These are phyloP conservation scores for Chionoecetes opilio DNA, from an alignment of 1,140 invertebrate species.

Conservation along the genomic window DNA sequence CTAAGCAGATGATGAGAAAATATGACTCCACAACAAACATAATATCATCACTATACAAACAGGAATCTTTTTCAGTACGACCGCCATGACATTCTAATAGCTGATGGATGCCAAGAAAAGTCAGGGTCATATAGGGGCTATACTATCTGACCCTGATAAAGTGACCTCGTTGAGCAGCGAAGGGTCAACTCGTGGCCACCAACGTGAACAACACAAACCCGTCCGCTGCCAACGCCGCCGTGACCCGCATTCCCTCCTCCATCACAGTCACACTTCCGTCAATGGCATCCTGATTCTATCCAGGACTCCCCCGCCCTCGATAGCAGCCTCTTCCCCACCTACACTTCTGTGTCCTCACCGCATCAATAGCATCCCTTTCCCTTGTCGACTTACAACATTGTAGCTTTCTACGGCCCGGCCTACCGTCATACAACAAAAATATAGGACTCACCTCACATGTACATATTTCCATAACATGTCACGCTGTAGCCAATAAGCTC, in stretches of 20 bases:
- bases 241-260: not conserved
- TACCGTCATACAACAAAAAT: not conserved
- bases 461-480: too few relatives aligned
- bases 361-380: not conserved
- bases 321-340: not conserved
- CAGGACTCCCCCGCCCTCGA: not conserved
- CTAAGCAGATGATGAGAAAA: too few relatives aligned
- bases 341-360: not conserved
- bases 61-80: too few relatives aligned
- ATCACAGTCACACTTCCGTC: not conserved
- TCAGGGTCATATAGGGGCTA: too few relatives aligned
- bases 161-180: too few relatives aligned
- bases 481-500: too few relatives aligned
- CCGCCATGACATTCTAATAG: too few relatives aligned
- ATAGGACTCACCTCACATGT: not conserved
- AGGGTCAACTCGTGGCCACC: not conserved
- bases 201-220: not conserved
- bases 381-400: not conserved
- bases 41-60: too few relatives aligned
- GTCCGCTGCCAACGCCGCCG: not conserved
- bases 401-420: not conserved
- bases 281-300: not conserved
- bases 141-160: too few relatives aligned
- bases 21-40: too few relatives aligned
- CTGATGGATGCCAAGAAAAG: too few relatives aligned